Evolutionary conservation across 2,113 vertebrate species (phyloP), one percentile per base, ranked within the genome.

Genomic region (Etheostoma spectabile): DNA sequence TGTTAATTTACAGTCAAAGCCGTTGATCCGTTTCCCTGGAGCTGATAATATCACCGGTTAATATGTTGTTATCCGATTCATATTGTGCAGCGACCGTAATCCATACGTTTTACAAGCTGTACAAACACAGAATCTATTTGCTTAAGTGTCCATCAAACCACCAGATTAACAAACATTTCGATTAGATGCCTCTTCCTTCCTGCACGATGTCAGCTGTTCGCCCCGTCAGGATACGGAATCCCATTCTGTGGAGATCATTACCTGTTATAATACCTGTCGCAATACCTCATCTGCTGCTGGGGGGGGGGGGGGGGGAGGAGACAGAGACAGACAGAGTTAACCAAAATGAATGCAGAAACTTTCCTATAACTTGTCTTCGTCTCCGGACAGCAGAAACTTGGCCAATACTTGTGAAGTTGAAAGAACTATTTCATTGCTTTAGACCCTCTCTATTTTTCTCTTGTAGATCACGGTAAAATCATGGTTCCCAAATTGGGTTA

Each of bases 1-100:
- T 30, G 35, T 45, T 67, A 14, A 74, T 38, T 61, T 63, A 33
- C 57, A 45, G 42, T 83, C 49, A 19, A 5, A 65, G 49, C 74
- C 52, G 1, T 64, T 86, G 75, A 75, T 53, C 62, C 61, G 27
- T 86, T 76, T 80, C 53, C 30, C 67, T 49, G 16, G 14, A 51
- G 61, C 35, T 13, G 42, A 82, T 86, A 62, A 79, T 0, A 68
- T 79, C 72, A 38, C 14, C 8, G 22, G 57, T 79, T 89, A 62
- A 87, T 87, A 83, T 81, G 75, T 86, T 30, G 30, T 86, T 73
- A 79, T 83, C 86, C 53, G 78, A 84, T 80, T 80, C 45, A 81
- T 77, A 56, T 59, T 51, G n/a, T 33, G 24, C 63, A 5, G 5
- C 3, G 3, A 62, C 80, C 69, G 4, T 88, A 74, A 91, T 90